Conservation (phyloP, 2,888 invertebrate species). For the Brachyopa scutellaris region DNA sequence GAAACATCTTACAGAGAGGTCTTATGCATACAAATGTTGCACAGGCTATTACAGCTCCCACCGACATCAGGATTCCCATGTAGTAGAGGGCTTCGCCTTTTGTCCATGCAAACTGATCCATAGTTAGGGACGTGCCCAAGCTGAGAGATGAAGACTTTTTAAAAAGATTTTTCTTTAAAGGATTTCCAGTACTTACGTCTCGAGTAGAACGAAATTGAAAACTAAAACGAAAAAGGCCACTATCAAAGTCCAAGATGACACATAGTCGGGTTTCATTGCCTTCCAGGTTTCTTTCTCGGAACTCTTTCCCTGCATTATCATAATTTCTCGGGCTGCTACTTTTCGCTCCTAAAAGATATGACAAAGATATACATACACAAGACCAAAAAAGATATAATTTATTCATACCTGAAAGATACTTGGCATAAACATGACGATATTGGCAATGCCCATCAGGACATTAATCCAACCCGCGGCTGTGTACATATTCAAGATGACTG, state of each 20-base stretch:
- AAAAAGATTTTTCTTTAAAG: background rate
- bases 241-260: constrained; percentile 90
- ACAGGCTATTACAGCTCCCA: constrained; percentile 90
- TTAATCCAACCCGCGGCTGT: constrained; percentile 94
- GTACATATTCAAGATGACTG: constrained; percentile 90
- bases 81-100: constrained; percentile 89
- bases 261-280: constrained; percentile 87
- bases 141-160: constrained; percentile 77
- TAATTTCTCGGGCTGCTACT: constrained; percentile 90
- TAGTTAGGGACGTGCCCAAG: constrained; percentile 91
- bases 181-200: constrained; percentile 84
- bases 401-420: constrained; percentile 85
- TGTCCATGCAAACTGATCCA: constrained; percentile 95
- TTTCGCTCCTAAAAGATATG: constrained; percentile 83
- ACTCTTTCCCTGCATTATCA: constrained; percentile 87
- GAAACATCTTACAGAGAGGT: constrained; percentile 87
- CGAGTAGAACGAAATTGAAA: constrained; percentile 93
- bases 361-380: no score
- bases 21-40: constrained; percentile 87
- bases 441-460: constrained; percentile 87
- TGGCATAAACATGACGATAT: constrained; percentile 89
- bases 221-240: constrained; percentile 91
- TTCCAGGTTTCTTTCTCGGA: constrained; percentile 90
- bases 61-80: constrained; percentile 92
- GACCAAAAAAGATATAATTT: no score